Percentiles rank a stretch among this genome's conserved stretches.
Conservation (phyloP, 53 echinoderm and acorn worm species). For the Luidia sarsii region DNA sequence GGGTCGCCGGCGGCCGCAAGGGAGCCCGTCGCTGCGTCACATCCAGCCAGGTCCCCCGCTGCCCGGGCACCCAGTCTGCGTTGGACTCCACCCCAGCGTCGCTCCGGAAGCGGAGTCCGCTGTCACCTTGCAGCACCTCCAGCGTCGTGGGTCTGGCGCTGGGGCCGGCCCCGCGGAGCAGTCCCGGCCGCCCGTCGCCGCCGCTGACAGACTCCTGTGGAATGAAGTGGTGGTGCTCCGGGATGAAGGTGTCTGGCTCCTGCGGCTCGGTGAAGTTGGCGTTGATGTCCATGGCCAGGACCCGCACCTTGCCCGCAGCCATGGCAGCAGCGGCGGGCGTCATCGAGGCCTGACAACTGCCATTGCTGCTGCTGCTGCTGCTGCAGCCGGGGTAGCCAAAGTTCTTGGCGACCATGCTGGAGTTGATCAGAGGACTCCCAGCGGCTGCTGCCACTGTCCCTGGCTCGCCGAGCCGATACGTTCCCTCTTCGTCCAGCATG, state of each 20-base stretch:
- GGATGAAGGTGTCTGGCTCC: constrained; percentile 45
- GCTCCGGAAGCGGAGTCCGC: constrained; percentile 19
- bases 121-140: background rate
- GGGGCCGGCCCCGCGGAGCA: background rate
- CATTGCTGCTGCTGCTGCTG: background rate
- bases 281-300: constrained; percentile 55
- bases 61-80: constrained; percentile 51
- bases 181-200: background rate
- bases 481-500: background rate
- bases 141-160: background rate
- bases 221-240: constrained; percentile 43
- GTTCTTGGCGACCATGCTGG: constrained; percentile 7
- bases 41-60: constrained; percentile 22
- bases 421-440: constrained; percentile 26
- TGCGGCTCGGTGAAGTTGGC: constrained; percentile 61
- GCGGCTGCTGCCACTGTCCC: no score
- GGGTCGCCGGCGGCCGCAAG: constrained; percentile 33
- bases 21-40: background rate
- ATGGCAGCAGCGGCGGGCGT: background rate
- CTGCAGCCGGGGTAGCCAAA: constrained; percentile 2
- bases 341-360: no score
- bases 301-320: background rate
- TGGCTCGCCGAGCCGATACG: background rate
- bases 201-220: constrained; percentile 9
- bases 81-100: constrained; percentile 8